phyloP scores from a whole-genome alignment of 2,888 invertebrate genomes.

The Scaptodrosophila latifasciaeformis region DNA sequence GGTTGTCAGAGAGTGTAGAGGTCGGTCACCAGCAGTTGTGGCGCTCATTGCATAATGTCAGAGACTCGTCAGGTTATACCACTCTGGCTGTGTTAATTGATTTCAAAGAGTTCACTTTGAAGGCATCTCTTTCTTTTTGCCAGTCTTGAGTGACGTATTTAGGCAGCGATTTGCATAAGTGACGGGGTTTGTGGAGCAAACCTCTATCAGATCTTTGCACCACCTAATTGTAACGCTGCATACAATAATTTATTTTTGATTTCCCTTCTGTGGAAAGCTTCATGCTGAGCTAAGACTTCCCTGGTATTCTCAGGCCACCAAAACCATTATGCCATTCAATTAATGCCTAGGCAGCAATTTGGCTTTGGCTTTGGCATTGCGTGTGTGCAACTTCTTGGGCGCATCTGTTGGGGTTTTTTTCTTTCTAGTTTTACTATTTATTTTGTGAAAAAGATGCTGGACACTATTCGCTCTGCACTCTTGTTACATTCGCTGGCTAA shows the following conservation, averaged over 20 bases:
- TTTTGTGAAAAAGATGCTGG: too few relatives aligned
- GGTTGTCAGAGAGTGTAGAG: not conserved
- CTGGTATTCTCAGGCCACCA: too few relatives aligned
- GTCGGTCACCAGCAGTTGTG: conserved; percentile 44
- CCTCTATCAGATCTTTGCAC: not conserved
- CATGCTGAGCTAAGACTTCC: too few relatives aligned
- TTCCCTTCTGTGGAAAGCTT: too few relatives aligned
- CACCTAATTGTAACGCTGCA: too few relatives aligned
- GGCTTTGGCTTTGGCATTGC: not conserved
- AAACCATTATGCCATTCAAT: conserved; percentile 32
- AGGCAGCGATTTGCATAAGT: conserved; percentile 10
- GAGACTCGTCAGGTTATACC: conserved; percentile 21
- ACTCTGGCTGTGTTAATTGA: conserved; percentile 37
- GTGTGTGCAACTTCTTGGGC: conserved; percentile 10
- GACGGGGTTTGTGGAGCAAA: conserved; percentile 24
- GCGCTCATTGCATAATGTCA: conserved; percentile 50
- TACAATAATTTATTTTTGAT: too few relatives aligned
- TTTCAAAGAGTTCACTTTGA: conserved; percentile 25
- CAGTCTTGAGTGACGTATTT: conserved; percentile 12
- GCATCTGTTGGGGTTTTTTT: conserved; percentile 45
- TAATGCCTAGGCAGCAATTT: conserved; percentile 47
- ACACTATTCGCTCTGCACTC: conserved; percentile 42
- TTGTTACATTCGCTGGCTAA: conserved; percentile 58
- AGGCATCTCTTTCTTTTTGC: too few relatives aligned
- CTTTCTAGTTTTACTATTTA: conserved; percentile 9